Evolutionary conservation across 2,797 vertebrate species (phyloP).

Genomic region (Acomys russatus): DNA sequence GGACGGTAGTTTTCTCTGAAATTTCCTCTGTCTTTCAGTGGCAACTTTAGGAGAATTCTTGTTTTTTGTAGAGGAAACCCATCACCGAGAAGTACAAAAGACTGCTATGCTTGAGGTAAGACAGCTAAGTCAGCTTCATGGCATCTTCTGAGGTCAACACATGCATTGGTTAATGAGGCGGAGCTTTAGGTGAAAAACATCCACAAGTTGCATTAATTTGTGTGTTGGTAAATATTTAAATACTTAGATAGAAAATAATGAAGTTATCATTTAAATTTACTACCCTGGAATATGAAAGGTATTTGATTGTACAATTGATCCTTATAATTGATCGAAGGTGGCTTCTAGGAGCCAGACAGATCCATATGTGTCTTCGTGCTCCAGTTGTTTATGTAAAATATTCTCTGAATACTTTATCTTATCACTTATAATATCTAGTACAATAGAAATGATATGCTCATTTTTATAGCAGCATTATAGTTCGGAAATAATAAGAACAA

Average conservation of each 20-base stretch:
- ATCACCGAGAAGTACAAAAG: neutral
- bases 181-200: neutral
- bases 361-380: neutral
- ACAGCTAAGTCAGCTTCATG: neutral
- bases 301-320: neutral
- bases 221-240: neutral
- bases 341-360: too few species aligned
- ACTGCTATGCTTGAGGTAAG: fast-evolving
- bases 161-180: fast-evolving
- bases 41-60: too few species aligned
- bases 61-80: fast-evolving
- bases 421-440: too few species aligned
- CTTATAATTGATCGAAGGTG: neutral
- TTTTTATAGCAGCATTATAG: too few species aligned
- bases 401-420: neutral
- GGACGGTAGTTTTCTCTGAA: neutral
- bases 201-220: neutral
- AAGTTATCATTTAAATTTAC: neutral
- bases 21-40: fast-evolving
- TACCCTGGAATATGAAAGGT: neutral
- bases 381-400: neutral
- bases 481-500: neutral
- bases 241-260: neutral
- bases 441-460: neutral
- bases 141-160: neutral